Conservation (phyloP, 1,140 invertebrate genomes). For the Copidosoma floridanum region DNA sequence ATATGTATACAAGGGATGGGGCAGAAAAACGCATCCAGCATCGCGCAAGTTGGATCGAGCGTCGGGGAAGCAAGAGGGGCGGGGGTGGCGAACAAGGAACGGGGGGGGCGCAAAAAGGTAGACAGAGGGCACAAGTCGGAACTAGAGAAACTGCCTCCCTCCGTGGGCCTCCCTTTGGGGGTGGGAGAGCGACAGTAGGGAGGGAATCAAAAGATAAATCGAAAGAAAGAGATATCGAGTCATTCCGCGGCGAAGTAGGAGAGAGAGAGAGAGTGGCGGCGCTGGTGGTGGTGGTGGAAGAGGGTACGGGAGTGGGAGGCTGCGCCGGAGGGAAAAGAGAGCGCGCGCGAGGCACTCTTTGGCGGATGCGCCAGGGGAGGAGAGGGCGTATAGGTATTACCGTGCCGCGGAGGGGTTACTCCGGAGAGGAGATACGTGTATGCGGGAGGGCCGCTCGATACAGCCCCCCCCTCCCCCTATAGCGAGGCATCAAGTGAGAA, state of each 20-base stretch:
- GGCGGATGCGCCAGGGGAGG: slow-evolving; percentile 14
- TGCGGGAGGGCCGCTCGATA: slow-evolving; percentile 59
- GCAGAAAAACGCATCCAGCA: slow-evolving; percentile 8
- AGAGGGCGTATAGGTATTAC: slow-evolving; percentile 7
- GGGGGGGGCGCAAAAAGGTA: slow-evolving; percentile 22
- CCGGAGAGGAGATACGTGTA: slow-evolving; percentile 56
- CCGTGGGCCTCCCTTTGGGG: neutral
- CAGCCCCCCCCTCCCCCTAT: slow-evolving; percentile 51
- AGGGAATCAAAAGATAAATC: slow-evolving; percentile 35
- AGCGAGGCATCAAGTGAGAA: slow-evolving; percentile 57
- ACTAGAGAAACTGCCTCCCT: slow-evolving; percentile 2
- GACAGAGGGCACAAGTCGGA: slow-evolving; percentile 19
- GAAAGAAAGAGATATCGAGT: slow-evolving; percentile 30
- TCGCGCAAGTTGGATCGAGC: neutral
- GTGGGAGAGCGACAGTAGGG: slow-evolving; percentile 15
- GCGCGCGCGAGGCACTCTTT: slow-evolving; percentile 34
- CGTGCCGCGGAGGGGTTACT: slow-evolving; percentile 33
- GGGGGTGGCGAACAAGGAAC: slow-evolving; percentile 25
- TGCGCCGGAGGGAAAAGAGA: slow-evolving; percentile 52
- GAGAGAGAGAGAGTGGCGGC: slow-evolving; percentile 24
- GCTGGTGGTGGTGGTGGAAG: slow-evolving; percentile 5
- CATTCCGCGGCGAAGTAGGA: slow-evolving; percentile 18
- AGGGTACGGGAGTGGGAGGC: slow-evolving; percentile 44
- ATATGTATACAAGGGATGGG: too few species aligned
- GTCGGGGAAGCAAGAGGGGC: slow-evolving; percentile 12